phyloP scores from a whole-genome alignment of 2,113 vertebrate species.

The Heteronetta atricapilla region DNA sequence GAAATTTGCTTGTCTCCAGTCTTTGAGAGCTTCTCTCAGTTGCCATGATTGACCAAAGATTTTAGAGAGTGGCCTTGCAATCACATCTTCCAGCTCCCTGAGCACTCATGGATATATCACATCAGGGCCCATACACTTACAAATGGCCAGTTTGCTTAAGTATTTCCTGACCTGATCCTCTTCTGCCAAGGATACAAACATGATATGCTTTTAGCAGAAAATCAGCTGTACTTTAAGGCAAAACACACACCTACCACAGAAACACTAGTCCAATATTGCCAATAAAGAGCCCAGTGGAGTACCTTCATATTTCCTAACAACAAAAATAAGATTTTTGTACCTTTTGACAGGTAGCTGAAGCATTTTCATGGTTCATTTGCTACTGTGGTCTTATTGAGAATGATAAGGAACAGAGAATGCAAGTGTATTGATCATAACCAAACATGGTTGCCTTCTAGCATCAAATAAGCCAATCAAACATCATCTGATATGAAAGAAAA shows the following conservation, averaged over 20 bases:
- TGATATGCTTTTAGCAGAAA: background rate
- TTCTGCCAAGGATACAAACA: background rate
- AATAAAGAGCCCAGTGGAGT: background rate
- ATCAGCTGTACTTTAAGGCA: background rate
- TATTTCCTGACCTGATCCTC: no score
- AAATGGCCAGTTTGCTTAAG: no score
- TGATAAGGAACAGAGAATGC: slow-evolving; percentile 69
- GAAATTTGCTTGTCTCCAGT: background rate
- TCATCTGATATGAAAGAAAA: slow-evolving; percentile 73
- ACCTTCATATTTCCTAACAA: background rate
- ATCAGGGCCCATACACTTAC: no score
- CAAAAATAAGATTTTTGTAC: slow-evolving; percentile 19
- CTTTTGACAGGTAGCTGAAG: slow-evolving; percentile 59
- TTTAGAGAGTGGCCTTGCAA: background rate
- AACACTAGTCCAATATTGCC: background rate
- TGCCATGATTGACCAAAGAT: background rate
- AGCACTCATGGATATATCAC: background rate
- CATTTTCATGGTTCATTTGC: slow-evolving; percentile 58
- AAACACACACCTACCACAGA: background rate
- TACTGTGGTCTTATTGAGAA: slow-evolving; percentile 37
- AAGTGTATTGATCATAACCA: slow-evolving; percentile 80
- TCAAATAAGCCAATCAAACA: slow-evolving; percentile 78
- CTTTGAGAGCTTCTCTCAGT: background rate
- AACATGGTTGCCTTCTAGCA: slow-evolving; percentile 50
- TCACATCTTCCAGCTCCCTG: background rate